A percentile compares a stretch with the other conserved stretches of the same genome.
Evolutionary conservation across 2,888 invertebrate species (phyloP).

Genomic region (Aleiodes leptofemur): DNA sequence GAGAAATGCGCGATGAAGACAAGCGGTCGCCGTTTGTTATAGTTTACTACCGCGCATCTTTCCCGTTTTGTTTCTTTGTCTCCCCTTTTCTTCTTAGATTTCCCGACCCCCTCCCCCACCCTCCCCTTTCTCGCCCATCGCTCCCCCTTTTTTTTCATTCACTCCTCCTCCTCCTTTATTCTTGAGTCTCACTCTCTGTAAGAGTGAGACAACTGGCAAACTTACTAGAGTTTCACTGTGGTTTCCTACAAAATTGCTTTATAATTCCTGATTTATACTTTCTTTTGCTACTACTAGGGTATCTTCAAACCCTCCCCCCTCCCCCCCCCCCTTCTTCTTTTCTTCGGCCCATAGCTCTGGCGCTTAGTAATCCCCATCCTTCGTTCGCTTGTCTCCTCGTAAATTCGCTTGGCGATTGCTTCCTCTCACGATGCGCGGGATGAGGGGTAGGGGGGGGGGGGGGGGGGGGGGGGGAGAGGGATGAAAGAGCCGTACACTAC

Average conservation of each 20-base stretch:
- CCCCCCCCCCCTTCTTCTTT: slow-evolving; percentile 10
- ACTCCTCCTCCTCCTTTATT: background rate
- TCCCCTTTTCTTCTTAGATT: slow-evolving; percentile 15
- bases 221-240: slow-evolving; percentile 60
- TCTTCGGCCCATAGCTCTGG: slow-evolving; percentile 20
- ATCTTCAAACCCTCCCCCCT: slow-evolving; percentile 19
- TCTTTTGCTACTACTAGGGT: slow-evolving; percentile 45
- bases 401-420: slow-evolving; percentile 36
- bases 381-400: slow-evolving; percentile 16
- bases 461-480: background rate
- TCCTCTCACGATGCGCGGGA: background rate
- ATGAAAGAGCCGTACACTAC: slow-evolving; percentile 39
- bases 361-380: slow-evolving; percentile 37
- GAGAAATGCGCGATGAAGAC: slow-evolving; percentile 64
- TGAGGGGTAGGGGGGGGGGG: too few relatives aligned
- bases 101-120: slow-evolving; percentile 31
- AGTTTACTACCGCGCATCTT: slow-evolving; percentile 58
- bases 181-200: slow-evolving; percentile 17
- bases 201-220: slow-evolving; percentile 37
- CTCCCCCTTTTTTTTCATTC: background rate
- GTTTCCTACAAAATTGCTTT: slow-evolving; percentile 66
- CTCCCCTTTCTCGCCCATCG: slow-evolving; percentile 21
- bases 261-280: slow-evolving; percentile 68
- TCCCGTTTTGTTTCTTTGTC: slow-evolving; percentile 36
- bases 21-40: slow-evolving; percentile 63